Evolutionary conservation across 2,113 vertebrate species (phyloP).

Genomic region (Lophochroa leadbeateri): DNA sequence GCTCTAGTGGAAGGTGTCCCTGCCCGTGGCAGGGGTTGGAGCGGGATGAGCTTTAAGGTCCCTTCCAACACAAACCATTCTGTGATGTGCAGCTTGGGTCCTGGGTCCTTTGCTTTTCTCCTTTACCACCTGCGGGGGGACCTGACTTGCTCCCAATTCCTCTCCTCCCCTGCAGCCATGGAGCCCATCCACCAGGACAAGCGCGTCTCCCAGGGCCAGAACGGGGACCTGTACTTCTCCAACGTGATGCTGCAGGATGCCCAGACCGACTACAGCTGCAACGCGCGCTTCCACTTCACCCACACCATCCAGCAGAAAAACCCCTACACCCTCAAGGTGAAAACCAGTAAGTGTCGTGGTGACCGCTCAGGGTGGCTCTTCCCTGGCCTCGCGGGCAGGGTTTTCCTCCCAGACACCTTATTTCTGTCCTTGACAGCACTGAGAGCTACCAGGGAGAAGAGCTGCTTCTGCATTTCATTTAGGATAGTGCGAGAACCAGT

Average conservation of each 20-base stretch:
- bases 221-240: slow-evolving; percentile 96
- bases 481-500: not conserved
- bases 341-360: slow-evolving; percentile 85
- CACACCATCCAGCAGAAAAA: slow-evolving; percentile 99
- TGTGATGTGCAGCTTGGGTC: too few relatives aligned
- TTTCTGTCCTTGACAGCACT: not conserved
- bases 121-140: accelerated
- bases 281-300: slow-evolving; percentile 93
- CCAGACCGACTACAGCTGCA: slow-evolving; percentile 94
- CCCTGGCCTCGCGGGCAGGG: not conserved
- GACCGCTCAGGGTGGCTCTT: not conserved
- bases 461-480: not conserved
- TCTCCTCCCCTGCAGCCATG: slow-evolving; percentile 78
- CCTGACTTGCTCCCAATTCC: not conserved
- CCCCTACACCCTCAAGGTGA: slow-evolving; percentile 91
- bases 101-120: not conserved
- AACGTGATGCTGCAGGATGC: slow-evolving; percentile 89
- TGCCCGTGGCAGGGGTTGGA: too few relatives aligned
- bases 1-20: too few relatives aligned
- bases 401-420: not conserved
- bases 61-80: too few relatives aligned
- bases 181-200: slow-evolving; percentile 87
- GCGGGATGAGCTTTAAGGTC: too few relatives aligned
- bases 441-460: not conserved
- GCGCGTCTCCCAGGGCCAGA: slow-evolving; percentile 93